Base-by-base conservation (phyloP, 2,888 invertebrate genomes). In the Andricus curvator region DNA sequence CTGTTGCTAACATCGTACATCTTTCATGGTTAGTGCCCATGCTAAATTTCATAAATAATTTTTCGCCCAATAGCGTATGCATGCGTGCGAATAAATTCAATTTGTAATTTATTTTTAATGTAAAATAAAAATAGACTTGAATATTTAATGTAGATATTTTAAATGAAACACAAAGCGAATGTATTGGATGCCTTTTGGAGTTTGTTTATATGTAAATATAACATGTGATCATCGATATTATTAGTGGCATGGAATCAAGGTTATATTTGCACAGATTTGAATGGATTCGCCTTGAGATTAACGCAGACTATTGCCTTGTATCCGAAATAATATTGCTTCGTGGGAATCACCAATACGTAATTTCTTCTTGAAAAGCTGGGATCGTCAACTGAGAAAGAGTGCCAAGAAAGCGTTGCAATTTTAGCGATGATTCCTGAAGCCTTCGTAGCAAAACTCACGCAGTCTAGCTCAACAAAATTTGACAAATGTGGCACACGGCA, bases 401-500 rank as follows among this genome's bases (percentile, higher is more conserved):
- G 89, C 89, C 89, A 89, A 89, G 81, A 84, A 77, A 80, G 80
- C 84, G 82, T 78, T 82, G 84, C 87, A 89, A 88, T 85, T 88
- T 85, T 86, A 86, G 88, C 87, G 87, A 82, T 88, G 89, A 88
- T 87, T 85, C 86, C 86, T 86, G 86, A 88, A 88, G 83, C 83
- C 60, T 56, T 51, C 83, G 82, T 77, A 81, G 82, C 77, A 79
- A 84, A 82, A 80, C 80, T 79, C 84, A 81, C 83, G 82, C 82
- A 82, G 83, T 82, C 81, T 81, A 74, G 68, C 79, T 77, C 81
- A 78, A 80, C 80, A 74, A 79, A 79, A 67, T 66, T 25, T 8
- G 8, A 80, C 80, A 74, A 79, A 79, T 64, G 77, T 20, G 17
- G 9, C 22, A n/a, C 77, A 64, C 6, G 48, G 65, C 79, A 74